phyloP scores from a whole-genome alignment of 2,888 invertebrate species.

The Bombylius discolor region DNA sequence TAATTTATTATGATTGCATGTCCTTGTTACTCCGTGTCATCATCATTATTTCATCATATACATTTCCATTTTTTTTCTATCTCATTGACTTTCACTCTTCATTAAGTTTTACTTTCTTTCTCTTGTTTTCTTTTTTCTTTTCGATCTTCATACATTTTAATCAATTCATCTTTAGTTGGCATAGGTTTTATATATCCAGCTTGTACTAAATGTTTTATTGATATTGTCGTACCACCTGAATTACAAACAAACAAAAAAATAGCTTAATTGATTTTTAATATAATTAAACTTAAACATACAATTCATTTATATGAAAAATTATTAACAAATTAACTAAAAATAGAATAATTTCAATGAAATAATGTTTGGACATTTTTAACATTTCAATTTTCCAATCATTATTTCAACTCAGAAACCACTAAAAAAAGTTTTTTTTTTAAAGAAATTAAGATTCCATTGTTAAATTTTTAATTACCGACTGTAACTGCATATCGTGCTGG shows the following conservation, averaged over 20 bases:
- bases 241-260: conserved; percentile 9
- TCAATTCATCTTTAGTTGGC: conserved; percentile 50
- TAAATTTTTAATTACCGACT: conserved; percentile 45
- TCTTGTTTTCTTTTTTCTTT: conserved; percentile 17
- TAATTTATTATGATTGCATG: no score
- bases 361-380: neutral
- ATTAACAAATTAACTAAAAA: no score
- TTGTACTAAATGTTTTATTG: conserved; percentile 66
- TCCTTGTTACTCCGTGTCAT: no score
- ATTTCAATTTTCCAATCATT: no score
- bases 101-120: neutral
- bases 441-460: neutral
- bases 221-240: conserved; percentile 70
- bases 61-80: no score
- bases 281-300: no score
- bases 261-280: no score
- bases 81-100: neutral
- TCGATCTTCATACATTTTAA: conserved; percentile 45
- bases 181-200: conserved; percentile 77
- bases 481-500: conserved; percentile 89
- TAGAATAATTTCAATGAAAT: no score
- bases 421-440: neutral
- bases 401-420: neutral
- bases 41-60: no score
- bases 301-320: no score